Conservation (phyloP, 2,797 vertebrate species). For the Fistularia commersonii region DNA sequence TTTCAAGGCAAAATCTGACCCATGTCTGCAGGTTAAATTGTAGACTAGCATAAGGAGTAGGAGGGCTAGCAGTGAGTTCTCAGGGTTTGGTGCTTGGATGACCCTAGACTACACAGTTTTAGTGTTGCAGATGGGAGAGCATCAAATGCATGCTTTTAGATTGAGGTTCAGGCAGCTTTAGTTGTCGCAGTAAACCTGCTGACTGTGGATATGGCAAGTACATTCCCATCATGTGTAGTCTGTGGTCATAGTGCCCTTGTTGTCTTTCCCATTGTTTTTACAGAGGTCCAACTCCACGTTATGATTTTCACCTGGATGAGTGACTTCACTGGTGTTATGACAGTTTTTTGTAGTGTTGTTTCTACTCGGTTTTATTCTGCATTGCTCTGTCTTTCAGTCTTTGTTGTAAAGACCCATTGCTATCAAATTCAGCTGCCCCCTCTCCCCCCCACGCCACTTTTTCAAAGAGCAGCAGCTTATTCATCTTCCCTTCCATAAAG, state of each 20-base stretch:
- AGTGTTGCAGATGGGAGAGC: slow-evolving; percentile 40
- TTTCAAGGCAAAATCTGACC: neutral
- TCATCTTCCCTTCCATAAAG: slow-evolving; percentile 34
- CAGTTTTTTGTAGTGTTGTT: slow-evolving; percentile 50
- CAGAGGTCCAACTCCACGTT: slow-evolving; percentile 47
- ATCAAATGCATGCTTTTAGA: slow-evolving; percentile 55
- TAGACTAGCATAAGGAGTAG: slow-evolving; percentile 2
- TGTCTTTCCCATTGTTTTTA: slow-evolving; percentile 55
- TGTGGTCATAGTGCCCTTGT: slow-evolving; percentile 43
- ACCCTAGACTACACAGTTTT: slow-evolving; percentile 35
- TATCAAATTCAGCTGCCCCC: slow-evolving; percentile 40
- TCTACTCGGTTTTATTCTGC: slow-evolving; percentile 41
- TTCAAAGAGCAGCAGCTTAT: slow-evolving; percentile 39
- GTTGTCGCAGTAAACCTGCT: slow-evolving; percentile 59
- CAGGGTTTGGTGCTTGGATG: slow-evolving; percentile 33
- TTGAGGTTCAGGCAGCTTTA: slow-evolving; percentile 50
- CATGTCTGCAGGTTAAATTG: slow-evolving; percentile 4
- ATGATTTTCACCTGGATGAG: slow-evolving; percentile 67
- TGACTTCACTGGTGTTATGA: slow-evolving; percentile 61
- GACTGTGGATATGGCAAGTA: slow-evolving; percentile 60
- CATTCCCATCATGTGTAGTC: slow-evolving; percentile 59
- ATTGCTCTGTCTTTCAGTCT: slow-evolving; percentile 28
- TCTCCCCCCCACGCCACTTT: slow-evolving; percentile 40
- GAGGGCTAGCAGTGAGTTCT: slow-evolving; percentile 18
- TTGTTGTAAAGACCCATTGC: slow-evolving; percentile 41